Evolutionary conservation across 2,888 invertebrate species (phyloP).

Genomic region (Zaprionus bogoriensis): DNA sequence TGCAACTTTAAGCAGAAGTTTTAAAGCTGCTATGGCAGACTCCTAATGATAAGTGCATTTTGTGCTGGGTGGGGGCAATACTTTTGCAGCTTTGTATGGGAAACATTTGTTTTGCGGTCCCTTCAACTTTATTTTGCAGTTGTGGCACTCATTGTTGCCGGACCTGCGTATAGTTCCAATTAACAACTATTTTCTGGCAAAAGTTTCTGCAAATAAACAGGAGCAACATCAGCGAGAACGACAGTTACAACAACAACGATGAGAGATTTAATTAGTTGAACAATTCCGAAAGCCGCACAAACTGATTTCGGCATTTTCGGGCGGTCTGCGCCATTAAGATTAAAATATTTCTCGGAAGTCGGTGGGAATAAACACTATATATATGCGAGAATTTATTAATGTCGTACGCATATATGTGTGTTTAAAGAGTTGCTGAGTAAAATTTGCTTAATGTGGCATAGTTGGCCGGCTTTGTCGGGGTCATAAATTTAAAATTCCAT

Average conservation of each 20-base stretch:
- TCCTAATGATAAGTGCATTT: conserved; percentile 18
- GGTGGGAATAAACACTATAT: not conserved
- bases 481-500: conserved; percentile 60
- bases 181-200: conserved; percentile 59
- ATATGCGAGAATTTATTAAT: too few relatives aligned
- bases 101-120: conserved; percentile 24
- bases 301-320: conserved; percentile 61
- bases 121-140: conserved; percentile 8
- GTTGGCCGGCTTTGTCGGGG: conserved; percentile 7
- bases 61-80: not conserved
- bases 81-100: conserved; percentile 24
- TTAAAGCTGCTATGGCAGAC: conserved; percentile 4
- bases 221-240: conserved; percentile 7
- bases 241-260: conserved; percentile 29
- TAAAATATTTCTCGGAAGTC: not conserved
- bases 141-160: conserved; percentile 10
- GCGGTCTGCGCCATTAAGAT: too few relatives aligned
- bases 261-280: conserved; percentile 67
- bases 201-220: conserved; percentile 54
- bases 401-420: not conserved
- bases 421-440: conserved; percentile 14
- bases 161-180: conserved; percentile 51
- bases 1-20: conserved; percentile 16
- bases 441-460: conserved; percentile 33
- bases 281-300: conserved; percentile 59